Evolutionary conservation across 2,113 vertebrate genomes (phyloP), one percentile per base, ranked within the genome.

Genomic region (Morone saxatilis): DNA sequence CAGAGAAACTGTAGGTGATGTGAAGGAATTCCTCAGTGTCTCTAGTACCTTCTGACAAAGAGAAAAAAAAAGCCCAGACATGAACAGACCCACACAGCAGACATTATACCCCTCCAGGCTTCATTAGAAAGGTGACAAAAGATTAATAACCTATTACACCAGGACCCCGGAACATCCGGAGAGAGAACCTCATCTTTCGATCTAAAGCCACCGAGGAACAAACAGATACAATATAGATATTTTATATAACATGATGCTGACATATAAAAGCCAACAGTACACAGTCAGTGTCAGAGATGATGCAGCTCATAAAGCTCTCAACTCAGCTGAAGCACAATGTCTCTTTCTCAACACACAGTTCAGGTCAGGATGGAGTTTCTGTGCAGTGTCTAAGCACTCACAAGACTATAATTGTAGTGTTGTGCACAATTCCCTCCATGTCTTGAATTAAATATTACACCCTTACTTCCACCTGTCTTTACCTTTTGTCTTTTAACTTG

Each of bases 391-490:
- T 45, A 5, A 78, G 40, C 12, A 5, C 59, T 76, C 16, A 43
- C n/a, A 31, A 83, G 75, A 67, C 81, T 7, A 51, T 78, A 84
- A 78, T 73, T 78, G 69, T 2, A 67, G 62, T 22, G 68, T 38
- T 1, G 17, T 9, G 22, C 12, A 81, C 62, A 17, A 48, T 66
- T 73, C 61, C 60, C 51, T 57, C 54, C 59, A 6, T 57, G 78
- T 71, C 57, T 31, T 50, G 73, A 65, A 71, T 31, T 31, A 71
- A 76, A 70, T n/a, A 71, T 51, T 65, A 71, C 73, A 62, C 47
- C 65, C 72, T 66, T 1, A 71, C 59, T 71, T 78, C 81, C 81
- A 51, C 60, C 74, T 67, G 81, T 72, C 66, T 77, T 76, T 47
- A 51, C 75, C 61, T 71, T 43, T 51, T 25, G 61, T 78, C 53